Percentiles rank a stretch among this genome's conserved stretches.
These are phyloP conservation scores for Ictalurus punctatus DNA, from an alignment of 2,113 vertebrate genomes.

Conservation along the genomic window DNA sequence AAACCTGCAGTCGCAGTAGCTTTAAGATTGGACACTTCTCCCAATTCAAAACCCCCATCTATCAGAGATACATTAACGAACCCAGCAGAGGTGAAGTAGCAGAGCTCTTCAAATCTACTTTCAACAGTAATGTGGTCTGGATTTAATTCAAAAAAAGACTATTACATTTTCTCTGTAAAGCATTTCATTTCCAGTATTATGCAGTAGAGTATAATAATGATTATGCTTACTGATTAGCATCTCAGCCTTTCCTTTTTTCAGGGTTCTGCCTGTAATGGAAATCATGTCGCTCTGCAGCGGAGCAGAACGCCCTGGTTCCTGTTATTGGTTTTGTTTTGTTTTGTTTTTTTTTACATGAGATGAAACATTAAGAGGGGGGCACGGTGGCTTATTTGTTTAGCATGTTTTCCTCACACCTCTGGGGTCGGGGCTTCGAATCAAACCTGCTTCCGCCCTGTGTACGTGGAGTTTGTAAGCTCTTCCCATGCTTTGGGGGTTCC, in stretches of 20 bases:
- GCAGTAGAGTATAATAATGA: not conserved
- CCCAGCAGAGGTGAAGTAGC: not conserved
- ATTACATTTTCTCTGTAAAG: not conserved
- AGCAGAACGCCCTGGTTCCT: not conserved
- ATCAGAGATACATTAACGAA: not conserved
- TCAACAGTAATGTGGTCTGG: not conserved
- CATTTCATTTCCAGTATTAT: not conserved
- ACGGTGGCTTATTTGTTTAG: too few species aligned
- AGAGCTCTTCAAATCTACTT: not conserved
- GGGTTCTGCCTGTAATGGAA: not conserved
- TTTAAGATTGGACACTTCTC: not conserved
- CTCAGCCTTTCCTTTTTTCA: not conserved
- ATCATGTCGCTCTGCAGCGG: not conserved
- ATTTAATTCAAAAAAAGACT: not conserved
- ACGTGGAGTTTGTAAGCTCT: too few species aligned
- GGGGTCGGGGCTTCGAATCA: too few species aligned
- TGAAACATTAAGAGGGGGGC: slow-evolving; percentile 1
- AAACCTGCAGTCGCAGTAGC: not conserved
- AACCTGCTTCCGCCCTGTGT: too few species aligned
- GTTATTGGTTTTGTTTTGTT: not conserved
- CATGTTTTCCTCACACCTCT: too few species aligned
- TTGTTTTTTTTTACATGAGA: not conserved
- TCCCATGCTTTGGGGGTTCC: too few species aligned
- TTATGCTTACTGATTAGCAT: not conserved
- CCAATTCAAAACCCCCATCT: not conserved